Percentiles rank a stretch among this genome's conserved stretches.
Conservation (phyloP, 2,113 vertebrate species). For the Tor tambroides region DNA sequence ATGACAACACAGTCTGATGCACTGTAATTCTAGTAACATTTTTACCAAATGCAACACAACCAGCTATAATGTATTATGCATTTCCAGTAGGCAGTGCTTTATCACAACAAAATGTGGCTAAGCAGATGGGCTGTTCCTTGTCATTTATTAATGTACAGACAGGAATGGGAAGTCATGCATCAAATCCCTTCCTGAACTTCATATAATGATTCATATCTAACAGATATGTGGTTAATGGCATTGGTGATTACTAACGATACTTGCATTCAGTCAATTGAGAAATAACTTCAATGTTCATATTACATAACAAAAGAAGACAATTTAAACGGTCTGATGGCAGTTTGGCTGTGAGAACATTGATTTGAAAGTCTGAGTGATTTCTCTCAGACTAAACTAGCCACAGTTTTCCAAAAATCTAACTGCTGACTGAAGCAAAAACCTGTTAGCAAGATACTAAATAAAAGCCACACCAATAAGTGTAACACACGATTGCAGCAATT, state of each 20-base stretch:
- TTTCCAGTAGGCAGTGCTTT: neutral
- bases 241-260: neutral
- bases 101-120: neutral
- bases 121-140: neutral
- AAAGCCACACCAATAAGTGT: too few relatives aligned
- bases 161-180: neutral
- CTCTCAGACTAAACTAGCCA: too few relatives aligned
- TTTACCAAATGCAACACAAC: neutral
- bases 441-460: too few relatives aligned
- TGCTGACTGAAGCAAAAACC: too few relatives aligned
- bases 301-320: too few relatives aligned
- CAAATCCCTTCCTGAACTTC: neutral
- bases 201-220: conserved; percentile 17
- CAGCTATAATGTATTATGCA: neutral
- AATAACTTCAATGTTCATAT: too few relatives aligned
- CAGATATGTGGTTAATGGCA: neutral
- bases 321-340: too few relatives aligned
- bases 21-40: neutral
- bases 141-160: neutral
- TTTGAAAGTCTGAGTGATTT: too few relatives aligned
- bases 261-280: conserved; percentile 6
- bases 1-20: neutral
- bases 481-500: too few relatives aligned
- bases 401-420: too few relatives aligned
- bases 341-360: too few relatives aligned